Evolutionary conservation across 2,888 invertebrate genomes (phyloP), one percentile per base, ranked within the genome.

Genomic region (Agapostemon virescens): DNA sequence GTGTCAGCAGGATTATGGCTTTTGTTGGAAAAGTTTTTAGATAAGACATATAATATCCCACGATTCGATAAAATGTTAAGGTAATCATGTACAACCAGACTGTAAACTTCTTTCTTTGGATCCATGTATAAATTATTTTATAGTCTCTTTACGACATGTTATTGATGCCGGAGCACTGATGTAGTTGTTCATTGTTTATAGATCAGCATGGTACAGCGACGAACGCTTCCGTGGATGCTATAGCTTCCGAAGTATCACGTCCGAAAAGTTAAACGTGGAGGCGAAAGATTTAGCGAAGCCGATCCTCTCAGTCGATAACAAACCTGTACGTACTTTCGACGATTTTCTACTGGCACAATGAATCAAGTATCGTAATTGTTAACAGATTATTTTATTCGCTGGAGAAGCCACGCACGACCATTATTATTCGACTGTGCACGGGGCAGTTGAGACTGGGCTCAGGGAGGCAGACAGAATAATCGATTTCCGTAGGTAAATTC

Each of bases 151-250:
- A 15, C 20, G n/a, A 58, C 7, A 55, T 45, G 42, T 7, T 30
- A 6, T 61, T 33, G 11, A 33, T 33, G 20, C 33, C 11, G 17
- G 11, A 33, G 17, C 61, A 20, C 9, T 4, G 33, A 9, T 11
- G 20, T 2, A 61, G 4, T 36, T 40, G 36, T 45, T 49, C 61
- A 13, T 2, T 69, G 40, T 33, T 80, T 68, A 11, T 42, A 88
- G 86, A 86, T 95, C 97, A 0, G 93, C 93, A 2, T 97, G 97
- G 97, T 94, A 93, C 82, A 94, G 94, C 1, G 95, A 97, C 92
- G 94, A 95, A 0, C 95, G 94, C 91, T 95, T 96, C 7, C 93
- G 95, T 66, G 97, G 97, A 2, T 95, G 96, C 0, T 97, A 97
- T 90, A 94, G 95, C 3, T 96, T 93, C 90, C 94, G 94, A 86